These are phyloP conservation scores for Scylla paramamosain DNA, from an alignment of 1,140 invertebrate genomes.

Conservation along the genomic window DNA sequence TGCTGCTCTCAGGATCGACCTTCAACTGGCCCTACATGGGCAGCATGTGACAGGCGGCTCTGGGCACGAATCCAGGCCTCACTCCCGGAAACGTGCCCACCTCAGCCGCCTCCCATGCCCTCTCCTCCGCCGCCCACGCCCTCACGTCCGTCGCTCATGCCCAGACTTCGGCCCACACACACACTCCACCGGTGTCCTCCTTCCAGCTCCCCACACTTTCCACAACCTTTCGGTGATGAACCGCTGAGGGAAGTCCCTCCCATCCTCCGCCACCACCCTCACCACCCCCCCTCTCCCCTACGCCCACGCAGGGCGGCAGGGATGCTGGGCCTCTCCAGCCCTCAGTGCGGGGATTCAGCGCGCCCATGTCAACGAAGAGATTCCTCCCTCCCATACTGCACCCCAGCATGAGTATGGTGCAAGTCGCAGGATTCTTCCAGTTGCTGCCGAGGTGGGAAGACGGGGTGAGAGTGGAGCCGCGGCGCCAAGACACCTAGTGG, in stretches of 20 bases:
- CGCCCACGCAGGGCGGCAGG: background rate
- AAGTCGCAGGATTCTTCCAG: slow-evolving; percentile 60
- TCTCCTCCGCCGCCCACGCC: slow-evolving; percentile 73
- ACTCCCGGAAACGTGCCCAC: slow-evolving; percentile 73
- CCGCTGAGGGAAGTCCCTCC: slow-evolving; percentile 52
- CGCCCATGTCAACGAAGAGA: slow-evolving; percentile 47
- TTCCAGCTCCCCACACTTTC: slow-evolving; percentile 61
- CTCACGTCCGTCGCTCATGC: slow-evolving; percentile 71
- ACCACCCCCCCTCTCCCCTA: slow-evolving; percentile 82
- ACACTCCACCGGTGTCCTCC: slow-evolving; percentile 64
- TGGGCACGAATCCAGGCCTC: slow-evolving; percentile 75
- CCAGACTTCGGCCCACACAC: slow-evolving; percentile 55
- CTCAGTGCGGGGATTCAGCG: slow-evolving; percentile 24
- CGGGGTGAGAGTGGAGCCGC: slow-evolving; percentile 8
- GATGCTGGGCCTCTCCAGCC: background rate
- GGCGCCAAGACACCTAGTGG: background rate
- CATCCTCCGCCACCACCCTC: background rate
- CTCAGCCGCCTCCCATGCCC: slow-evolving; percentile 70
- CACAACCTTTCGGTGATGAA: slow-evolving; percentile 72
- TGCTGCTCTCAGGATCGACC: slow-evolving; percentile 78
- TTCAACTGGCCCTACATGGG: slow-evolving; percentile 78
- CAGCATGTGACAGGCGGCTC: slow-evolving; percentile 77
- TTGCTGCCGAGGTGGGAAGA: slow-evolving; percentile 48
- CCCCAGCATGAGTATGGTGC: slow-evolving; percentile 58
- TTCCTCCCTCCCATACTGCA: slow-evolving; percentile 69